phyloP scores from a whole-genome alignment of 2,113 vertebrate genomes.

The Peromyscus maniculatus region DNA sequence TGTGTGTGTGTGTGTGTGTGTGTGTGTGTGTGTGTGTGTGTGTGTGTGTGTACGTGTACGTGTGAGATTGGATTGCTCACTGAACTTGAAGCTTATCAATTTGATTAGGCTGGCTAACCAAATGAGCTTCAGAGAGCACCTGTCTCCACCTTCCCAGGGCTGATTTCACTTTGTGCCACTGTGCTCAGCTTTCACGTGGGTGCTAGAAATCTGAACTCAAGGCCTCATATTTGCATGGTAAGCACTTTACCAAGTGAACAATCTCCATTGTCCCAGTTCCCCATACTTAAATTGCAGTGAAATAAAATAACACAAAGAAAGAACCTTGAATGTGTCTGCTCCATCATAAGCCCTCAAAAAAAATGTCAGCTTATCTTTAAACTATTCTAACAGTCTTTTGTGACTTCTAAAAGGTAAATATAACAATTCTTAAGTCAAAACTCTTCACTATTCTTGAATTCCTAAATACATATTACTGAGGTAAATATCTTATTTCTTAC shows the following conservation, averaged over 20 bases:
- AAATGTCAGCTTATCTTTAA: slow-evolving; percentile 18
- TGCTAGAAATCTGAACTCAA: neutral
- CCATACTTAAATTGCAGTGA: slow-evolving; percentile 1
- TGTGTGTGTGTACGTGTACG: neutral
- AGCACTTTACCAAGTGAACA: neutral
- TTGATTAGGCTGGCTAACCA: neutral
- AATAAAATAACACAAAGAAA: slow-evolving; percentile 2
- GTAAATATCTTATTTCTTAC: neutral
- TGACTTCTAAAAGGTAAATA: slow-evolving; percentile 19
- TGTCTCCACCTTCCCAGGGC: neutral
- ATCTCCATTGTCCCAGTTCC: neutral
- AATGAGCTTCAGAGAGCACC: neutral
- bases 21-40: neutral
- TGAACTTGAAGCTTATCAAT: neutral
- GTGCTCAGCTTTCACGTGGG: neutral
- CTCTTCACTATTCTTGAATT: slow-evolving; percentile 7
- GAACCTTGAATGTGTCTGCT: slow-evolving; percentile 7
- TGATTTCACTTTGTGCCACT: neutral
- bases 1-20: neutral
- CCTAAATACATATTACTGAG: neutral
- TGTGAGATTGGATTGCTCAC: neutral
- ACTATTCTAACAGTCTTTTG: neutral
- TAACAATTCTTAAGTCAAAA: slow-evolving; percentile 32
- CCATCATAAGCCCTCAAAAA: neutral
- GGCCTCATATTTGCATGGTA: neutral